These are phyloP conservation scores for Conger conger DNA, from an alignment of 2,113 vertebrate species.

Conservation along the genomic window DNA sequence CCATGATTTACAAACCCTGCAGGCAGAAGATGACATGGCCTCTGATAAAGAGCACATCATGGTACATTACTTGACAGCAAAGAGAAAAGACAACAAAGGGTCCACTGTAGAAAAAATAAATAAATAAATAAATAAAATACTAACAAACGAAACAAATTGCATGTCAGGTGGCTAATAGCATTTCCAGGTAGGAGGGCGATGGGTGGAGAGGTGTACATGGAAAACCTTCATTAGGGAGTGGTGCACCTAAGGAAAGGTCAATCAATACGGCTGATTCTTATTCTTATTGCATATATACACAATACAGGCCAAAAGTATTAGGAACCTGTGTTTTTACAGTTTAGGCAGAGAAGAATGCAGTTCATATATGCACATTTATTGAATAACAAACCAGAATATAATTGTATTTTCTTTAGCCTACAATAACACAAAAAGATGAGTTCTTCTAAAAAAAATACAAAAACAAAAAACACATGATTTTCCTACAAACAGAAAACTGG, in stretches of 20 bases:
- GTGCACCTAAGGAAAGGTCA: background rate
- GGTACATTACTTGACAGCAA: background rate
- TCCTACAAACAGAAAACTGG: no score
- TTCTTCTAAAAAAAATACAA: no score
- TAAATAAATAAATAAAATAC: no score
- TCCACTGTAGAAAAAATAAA: background rate
- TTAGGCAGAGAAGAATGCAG: no score
- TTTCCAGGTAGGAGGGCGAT: background rate
- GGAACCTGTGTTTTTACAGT: no score
- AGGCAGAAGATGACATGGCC: background rate
- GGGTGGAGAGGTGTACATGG: background rate
- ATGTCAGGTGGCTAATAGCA: background rate
- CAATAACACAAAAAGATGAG: no score
- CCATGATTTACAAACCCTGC: background rate
- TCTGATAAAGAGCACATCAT: background rate
- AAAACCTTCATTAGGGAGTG: background rate
- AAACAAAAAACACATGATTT: no score
- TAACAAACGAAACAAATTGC: background rate
- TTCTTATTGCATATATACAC: background rate
- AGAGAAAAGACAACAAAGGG: constrained; percentile 5
- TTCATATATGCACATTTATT: no score
- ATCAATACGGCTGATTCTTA: background rate
- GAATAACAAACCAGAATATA: no score
- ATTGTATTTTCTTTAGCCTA: no score
- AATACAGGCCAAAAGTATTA: no score